Base-by-base conservation (phyloP, 2,888 invertebrate genomes). In the Dendrolimus houi region DNA sequence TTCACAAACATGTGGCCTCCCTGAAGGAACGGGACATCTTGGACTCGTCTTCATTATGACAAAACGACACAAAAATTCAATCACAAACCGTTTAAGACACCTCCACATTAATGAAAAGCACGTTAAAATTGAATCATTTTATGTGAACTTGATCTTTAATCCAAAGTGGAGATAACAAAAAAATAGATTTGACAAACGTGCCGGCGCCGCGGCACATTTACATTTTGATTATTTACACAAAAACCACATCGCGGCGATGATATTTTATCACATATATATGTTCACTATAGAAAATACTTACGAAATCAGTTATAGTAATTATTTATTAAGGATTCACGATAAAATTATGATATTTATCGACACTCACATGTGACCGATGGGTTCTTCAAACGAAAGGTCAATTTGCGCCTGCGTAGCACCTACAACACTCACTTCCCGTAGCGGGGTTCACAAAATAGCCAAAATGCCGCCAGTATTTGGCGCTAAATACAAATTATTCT, bases 341-440 rank as follows among this genome's bases (percentile, higher is more conserved):
- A 89, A 91, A 90, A 91, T 77, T 83, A 83, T 81, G 83, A 88
- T 91, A 90, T 90, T 90, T 89, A 91, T 90, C 90, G 89, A 92
- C 94, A 96, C 95, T 96, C 95, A 96, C 96, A 95, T 96, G 95
- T 95, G 95, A 94, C 94, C 95, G 95, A 95, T 95, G 95, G 95
- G 94, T 94, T 94, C 94, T 95, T 93, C 93, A 93, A 94, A 94
- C 94, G 94, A 95, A 95, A 94, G 94, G 93, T 92, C 91, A 91
- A 87, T 89, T 85, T 90, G 92, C 93, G 94, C 94, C 93, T 94
- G 94, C 94, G 94, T 92, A 91, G 88, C 89, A 90, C 89, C 87
- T 85, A 90, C 84, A 88, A 89, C 79, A 87, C 83, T 89, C 87
- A 87, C 87, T 91, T 91, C 91, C 91, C 83, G 86, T 85, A 63